phyloP scores from a whole-genome alignment of 1,140 invertebrate species.

The Aphelinus certus region DNA sequence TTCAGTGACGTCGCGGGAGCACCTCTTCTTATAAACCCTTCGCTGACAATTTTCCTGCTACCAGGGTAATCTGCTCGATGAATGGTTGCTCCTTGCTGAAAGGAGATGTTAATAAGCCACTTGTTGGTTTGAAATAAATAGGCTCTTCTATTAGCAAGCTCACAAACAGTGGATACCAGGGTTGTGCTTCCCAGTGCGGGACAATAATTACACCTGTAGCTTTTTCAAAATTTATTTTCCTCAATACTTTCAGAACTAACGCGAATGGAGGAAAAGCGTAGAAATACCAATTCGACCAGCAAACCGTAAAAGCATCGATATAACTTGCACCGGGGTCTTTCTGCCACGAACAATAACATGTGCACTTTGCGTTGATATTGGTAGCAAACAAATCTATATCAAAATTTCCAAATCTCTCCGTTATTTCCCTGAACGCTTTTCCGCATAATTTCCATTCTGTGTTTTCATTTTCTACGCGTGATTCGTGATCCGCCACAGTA shows the following conservation, averaged over 20 bases:
- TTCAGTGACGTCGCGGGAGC: not conserved
- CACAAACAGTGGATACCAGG: not conserved
- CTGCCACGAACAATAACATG: too few species aligned
- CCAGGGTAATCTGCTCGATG: not conserved
- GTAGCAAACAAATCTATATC: too few species aligned
- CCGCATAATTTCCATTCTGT: constrained; percentile 2
- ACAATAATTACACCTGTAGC: not conserved
- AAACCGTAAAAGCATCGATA: too few species aligned
- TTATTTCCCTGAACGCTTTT: not conserved
- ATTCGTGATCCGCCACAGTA: constrained; percentile 29
- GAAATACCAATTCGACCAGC: too few species aligned
- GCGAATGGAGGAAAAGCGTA: not conserved
- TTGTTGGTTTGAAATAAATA: not conserved
- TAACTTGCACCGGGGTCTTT: too few species aligned
- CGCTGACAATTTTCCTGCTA: constrained; percentile 20
- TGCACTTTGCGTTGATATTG: too few species aligned
- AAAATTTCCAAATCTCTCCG: too few species aligned
- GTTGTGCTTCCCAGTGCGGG: too few species aligned
- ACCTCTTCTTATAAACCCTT: not conserved
- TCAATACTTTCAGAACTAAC: not conserved
- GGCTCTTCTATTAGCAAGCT: not conserved
- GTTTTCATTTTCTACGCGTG: not conserved
- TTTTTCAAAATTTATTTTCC: not conserved
- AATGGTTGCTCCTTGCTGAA: constrained; percentile 13
- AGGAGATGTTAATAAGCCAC: not conserved